Conservation (phyloP, 1,140 invertebrate genomes). For the Lordiphosa clarofinis region DNA sequence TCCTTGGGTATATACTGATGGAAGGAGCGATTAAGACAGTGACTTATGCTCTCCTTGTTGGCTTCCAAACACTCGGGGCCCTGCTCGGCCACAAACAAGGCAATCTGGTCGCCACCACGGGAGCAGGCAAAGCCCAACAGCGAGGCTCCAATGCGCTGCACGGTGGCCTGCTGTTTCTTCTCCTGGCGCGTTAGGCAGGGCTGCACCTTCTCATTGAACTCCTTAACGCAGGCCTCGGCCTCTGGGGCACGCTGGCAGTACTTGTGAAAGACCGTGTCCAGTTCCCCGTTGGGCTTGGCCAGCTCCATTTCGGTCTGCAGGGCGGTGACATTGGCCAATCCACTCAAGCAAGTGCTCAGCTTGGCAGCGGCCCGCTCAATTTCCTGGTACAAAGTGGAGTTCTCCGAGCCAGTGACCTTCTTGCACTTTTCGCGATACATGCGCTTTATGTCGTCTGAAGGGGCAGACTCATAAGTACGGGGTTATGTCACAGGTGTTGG, state of each 20-base stretch:
- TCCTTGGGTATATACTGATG: constrained; percentile 79
- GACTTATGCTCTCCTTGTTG: constrained; percentile 82
- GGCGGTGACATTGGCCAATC: constrained; percentile 80
- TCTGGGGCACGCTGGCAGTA: constrained; percentile 84
- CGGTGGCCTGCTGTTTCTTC: constrained; percentile 73
- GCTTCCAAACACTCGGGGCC: constrained; percentile 86
- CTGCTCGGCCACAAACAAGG: constrained; percentile 88
- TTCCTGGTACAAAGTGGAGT: constrained; percentile 58
- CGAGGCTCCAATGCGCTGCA: constrained; percentile 84
- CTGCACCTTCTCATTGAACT: constrained; percentile 82
- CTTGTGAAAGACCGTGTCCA: constrained; percentile 84
- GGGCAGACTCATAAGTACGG: neutral
- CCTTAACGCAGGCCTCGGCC: constrained; percentile 83
- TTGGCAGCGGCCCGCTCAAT: constrained; percentile 68
- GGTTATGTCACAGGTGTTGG: neutral
- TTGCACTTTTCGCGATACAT: constrained; percentile 70
- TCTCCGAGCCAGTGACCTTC: constrained; percentile 52
- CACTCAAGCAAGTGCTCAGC: constrained; percentile 79
- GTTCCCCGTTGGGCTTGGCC: constrained; percentile 82
- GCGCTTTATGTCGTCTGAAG: constrained; percentile 48
- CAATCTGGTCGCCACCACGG: constrained; percentile 90
- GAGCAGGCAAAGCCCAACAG: constrained; percentile 86
- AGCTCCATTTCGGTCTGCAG: constrained; percentile 83
- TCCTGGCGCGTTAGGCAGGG: constrained; percentile 84
- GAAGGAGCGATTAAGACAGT: constrained; percentile 85